Percentiles rank a stretch among this genome's conserved stretches.
Conservation (phyloP, 1,140 invertebrate genomes). For the Campodea augens region DNA sequence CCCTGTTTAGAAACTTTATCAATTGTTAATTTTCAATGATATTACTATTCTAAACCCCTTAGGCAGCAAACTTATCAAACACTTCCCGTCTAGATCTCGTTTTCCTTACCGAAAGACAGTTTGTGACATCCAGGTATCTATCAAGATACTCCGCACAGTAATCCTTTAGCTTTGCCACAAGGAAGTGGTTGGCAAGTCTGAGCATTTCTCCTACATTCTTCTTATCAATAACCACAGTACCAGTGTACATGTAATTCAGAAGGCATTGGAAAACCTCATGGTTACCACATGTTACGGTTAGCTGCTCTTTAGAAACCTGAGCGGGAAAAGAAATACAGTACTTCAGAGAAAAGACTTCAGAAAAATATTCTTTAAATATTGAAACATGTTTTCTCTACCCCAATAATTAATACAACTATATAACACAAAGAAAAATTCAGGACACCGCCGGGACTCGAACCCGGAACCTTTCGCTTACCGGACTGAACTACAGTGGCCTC, state of each 20-base stretch:
- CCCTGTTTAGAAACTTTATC: too few relatives aligned
- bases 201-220: slow-evolving; percentile 39
- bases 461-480: too few relatives aligned
- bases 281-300: slow-evolving; percentile 35
- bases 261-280: slow-evolving; percentile 36
- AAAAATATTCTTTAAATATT: slow-evolving; percentile 6
- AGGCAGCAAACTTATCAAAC: too few relatives aligned
- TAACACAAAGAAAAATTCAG: too few relatives aligned
- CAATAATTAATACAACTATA: too few relatives aligned
- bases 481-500: too few relatives aligned
- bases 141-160: slow-evolving; percentile 44
- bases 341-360: background rate
- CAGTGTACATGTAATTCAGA: slow-evolving; percentile 46
- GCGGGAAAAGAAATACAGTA: slow-evolving; percentile 6
- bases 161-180: slow-evolving; percentile 36
- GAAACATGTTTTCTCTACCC: too few relatives aligned
- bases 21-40: too few relatives aligned
- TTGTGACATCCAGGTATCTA: slow-evolving; percentile 35
- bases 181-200: slow-evolving; percentile 39
- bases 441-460: too few relatives aligned
- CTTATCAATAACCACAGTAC: slow-evolving; percentile 35
- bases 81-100: too few relatives aligned
- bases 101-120: slow-evolving; percentile 35
- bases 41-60: too few relatives aligned
- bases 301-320: slow-evolving; percentile 33